Percentiles rank a stretch among this genome's conserved stretches.
These are phyloP conservation scores for Paradisaea rubra DNA, from an alignment of 2,113 vertebrate species.

Conservation along the genomic window DNA sequence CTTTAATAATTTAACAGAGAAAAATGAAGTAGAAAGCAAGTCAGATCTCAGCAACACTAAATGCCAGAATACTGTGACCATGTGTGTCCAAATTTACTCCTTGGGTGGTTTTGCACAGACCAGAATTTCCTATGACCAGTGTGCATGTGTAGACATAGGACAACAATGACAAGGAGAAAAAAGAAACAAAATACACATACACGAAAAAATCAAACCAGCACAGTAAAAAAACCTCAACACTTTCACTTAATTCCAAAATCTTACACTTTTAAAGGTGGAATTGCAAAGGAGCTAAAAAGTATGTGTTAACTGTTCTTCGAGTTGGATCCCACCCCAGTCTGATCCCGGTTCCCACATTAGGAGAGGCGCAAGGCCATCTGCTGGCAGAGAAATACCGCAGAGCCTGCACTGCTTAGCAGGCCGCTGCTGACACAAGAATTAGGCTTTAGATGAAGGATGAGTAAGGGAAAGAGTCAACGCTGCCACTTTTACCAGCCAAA, in stretches of 20 bases:
- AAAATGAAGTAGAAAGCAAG: neutral
- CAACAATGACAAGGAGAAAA: neutral
- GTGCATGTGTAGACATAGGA: neutral
- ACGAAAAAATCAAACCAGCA: neutral
- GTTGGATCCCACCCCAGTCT: fast-evolving
- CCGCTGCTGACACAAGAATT: neutral
- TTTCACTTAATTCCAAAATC: neutral
- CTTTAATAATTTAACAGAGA: neutral
- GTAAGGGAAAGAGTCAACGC: neutral
- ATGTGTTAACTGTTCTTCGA: neutral
- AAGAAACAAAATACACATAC: neutral
- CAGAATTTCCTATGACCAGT: neutral
- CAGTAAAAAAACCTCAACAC: neutral
- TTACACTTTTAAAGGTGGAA: neutral
- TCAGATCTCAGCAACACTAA: neutral
- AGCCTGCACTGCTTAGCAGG: too few relatives aligned
- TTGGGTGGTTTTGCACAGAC: neutral
- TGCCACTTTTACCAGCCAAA: neutral
- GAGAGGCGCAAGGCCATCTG: neutral
- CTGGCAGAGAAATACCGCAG: neutral
- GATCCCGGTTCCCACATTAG: neutral
- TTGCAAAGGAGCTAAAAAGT: neutral
- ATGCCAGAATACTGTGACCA: neutral
- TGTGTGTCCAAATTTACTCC: neutral
- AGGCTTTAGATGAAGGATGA: neutral